Evolutionary conservation across 2,113 vertebrate species (phyloP), one percentile per base, ranked within the genome.

Genomic region (Syngnathus typhle): DNA sequence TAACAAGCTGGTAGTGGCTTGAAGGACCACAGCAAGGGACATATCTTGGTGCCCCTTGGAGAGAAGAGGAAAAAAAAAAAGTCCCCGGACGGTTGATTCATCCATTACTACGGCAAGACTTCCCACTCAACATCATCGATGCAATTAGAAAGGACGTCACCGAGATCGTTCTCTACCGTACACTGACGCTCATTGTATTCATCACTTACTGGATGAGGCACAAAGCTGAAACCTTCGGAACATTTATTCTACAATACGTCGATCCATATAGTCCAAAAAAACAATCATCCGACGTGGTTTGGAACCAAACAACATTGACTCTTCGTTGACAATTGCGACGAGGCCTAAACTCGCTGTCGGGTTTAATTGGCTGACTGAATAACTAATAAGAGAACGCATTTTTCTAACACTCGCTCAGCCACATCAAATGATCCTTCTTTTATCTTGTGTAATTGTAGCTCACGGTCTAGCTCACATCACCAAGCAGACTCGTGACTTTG

Each of bases 371-470:
- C n/a, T n/a, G n/a, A n/a, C n/a, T n/a, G n/a, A n/a, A n/a, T n/a
- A n/a, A n/a, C n/a, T n/a, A n/a, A n/a, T n/a, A n/a, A n/a, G n/a
- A n/a, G n/a, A n/a, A n/a, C n/a, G n/a, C n/a, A n/a, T n/a, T n/a
- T n/a, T n/a, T n/a, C n/a, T n/a, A n/a, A n/a, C n/a, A n/a, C n/a
- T n/a, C 55, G 19, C 7, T 21, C 62, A 67, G 84, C 81, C 82
- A 80, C 79, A 54, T 72, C 67, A 82, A 84, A 88, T 81, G 76
- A 73, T 59, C 72, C 70, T 37, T 44, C 75, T 60, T 76, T 85
- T 80, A 74, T 84, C 72, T 68, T 65, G 13, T n/a, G 27, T 8
- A 80, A 85, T 85, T 74, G 85, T 47, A 76, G 72, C 65, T 67
- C 10, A 12, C 74, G 65, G 69, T 7, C 9, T 64, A 69, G 63